phyloP scores from a whole-genome alignment of 2,888 invertebrate genomes.

The Flexamia atlantica region DNA sequence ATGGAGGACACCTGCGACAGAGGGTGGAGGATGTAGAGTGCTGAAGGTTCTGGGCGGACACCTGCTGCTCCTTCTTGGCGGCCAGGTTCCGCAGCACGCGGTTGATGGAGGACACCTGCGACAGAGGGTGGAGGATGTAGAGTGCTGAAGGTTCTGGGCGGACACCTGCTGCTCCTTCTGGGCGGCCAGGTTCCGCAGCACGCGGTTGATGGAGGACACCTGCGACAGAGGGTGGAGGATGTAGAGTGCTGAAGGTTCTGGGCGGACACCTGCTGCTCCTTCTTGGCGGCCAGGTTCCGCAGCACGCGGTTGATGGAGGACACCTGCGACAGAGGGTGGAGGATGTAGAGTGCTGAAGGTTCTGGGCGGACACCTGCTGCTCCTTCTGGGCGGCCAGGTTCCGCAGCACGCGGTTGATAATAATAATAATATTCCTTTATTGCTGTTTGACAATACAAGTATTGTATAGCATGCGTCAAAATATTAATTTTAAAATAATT shows the following conservation, averaged over 20 bases:
- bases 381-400: slow-evolving; percentile 95
- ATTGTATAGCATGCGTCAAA: too few species aligned
- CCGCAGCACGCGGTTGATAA: slow-evolving; percentile 95
- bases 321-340: slow-evolving; percentile 81
- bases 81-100: slow-evolving; percentile 95
- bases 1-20: slow-evolving; percentile 93
- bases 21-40: background rate
- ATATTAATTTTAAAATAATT: too few species aligned
- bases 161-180: slow-evolving; percentile 84
- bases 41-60: slow-evolving; percentile 83
- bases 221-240: slow-evolving; percentile 76
- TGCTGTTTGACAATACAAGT: too few species aligned
- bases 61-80: slow-evolving; percentile 86
- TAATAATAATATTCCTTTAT: too few species aligned
- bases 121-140: slow-evolving; percentile 65
- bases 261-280: slow-evolving; percentile 80
- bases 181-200: slow-evolving; percentile 93
- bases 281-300: slow-evolving; percentile 93
- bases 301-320: slow-evolving; percentile 97
- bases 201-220: slow-evolving; percentile 98
- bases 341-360: too few species aligned
- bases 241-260: too few species aligned
- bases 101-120: slow-evolving; percentile 97
- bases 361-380: slow-evolving; percentile 79
- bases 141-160: slow-evolving; percentile 86